Evolutionary conservation across 2,888 invertebrate genomes (phyloP).

Genomic region (Stenchaetothrips biformis): DNA sequence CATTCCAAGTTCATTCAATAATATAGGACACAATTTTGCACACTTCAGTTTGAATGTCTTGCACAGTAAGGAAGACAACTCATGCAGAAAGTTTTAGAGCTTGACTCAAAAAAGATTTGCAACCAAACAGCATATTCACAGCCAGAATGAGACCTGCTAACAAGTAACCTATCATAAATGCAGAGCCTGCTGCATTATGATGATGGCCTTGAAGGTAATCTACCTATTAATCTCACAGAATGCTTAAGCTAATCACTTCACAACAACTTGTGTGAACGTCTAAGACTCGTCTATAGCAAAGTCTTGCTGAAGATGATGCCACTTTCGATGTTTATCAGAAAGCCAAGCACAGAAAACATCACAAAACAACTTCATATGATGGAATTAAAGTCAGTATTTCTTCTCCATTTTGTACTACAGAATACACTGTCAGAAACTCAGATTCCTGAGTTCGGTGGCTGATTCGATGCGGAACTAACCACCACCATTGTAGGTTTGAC

Average conservation of each 20-base stretch:
- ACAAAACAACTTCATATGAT: too few relatives aligned
- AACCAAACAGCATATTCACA: constrained; percentile 18
- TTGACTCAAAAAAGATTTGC: not conserved
- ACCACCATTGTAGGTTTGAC: constrained; percentile 33
- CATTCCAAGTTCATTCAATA: too few relatives aligned
- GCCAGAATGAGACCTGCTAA: constrained; percentile 12
- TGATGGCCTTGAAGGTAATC: not conserved
- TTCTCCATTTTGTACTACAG: not conserved
- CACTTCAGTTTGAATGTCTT: not conserved
- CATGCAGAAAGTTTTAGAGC: not conserved
- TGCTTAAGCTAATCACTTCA: constrained; percentile 12
- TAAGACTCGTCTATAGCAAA: too few relatives aligned
- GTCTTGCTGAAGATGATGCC: too few relatives aligned
- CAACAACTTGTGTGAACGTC: not conserved
- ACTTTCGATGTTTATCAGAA: too few relatives aligned
- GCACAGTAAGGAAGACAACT: not conserved
- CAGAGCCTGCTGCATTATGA: constrained; percentile 12
- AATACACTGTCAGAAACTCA: not conserved
- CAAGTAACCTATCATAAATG: not conserved
- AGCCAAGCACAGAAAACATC: too few relatives aligned
- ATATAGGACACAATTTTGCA: too few relatives aligned
- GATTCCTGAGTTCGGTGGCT: constrained; percentile 26
- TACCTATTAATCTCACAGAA: constrained; percentile 21
- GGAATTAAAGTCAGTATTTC: too few relatives aligned
- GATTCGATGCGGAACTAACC: constrained; percentile 24